phyloP scores from a whole-genome alignment of 2,797 vertebrate species.

The Otolemur crassicaudatus region DNA sequence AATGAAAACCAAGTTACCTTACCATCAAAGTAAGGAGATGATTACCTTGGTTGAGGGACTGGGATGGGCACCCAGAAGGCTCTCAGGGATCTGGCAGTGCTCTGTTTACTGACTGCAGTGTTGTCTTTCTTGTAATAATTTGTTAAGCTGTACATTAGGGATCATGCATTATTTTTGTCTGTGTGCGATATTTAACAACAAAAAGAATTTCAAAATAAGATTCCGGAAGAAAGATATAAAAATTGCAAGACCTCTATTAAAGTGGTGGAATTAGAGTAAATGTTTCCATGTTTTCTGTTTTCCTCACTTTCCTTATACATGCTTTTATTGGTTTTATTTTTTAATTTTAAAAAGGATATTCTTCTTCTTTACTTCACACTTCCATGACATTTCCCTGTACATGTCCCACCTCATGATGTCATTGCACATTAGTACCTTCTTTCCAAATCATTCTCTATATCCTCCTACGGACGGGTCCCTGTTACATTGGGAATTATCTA shows the following conservation, averaged over 20 bases:
- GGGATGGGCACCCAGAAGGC: no score
- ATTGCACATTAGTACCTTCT: background rate
- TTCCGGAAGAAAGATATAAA: background rate
- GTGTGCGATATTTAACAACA: background rate
- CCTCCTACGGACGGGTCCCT: background rate
- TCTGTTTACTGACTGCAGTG: background rate
- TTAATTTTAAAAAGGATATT: background rate
- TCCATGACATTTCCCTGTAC: background rate
- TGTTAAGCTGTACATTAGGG: background rate
- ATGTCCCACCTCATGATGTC: background rate
- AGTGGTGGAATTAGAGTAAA: background rate
- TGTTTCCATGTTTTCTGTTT: background rate
- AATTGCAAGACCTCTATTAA: background rate
- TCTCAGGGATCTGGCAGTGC: background rate
- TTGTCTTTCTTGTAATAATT: background rate
- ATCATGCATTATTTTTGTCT: background rate
- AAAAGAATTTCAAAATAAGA: background rate
- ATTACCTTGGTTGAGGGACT: background rate
- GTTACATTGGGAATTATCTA: fast-evolving
- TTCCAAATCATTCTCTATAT: background rate
- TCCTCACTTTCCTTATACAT: background rate
- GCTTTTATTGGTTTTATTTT: background rate
- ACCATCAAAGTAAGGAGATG: background rate
- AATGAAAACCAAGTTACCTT: background rate
- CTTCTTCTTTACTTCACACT: background rate